Conservation (phyloP, 2,888 invertebrate genomes). For the Eupithecia inturbata region DNA sequence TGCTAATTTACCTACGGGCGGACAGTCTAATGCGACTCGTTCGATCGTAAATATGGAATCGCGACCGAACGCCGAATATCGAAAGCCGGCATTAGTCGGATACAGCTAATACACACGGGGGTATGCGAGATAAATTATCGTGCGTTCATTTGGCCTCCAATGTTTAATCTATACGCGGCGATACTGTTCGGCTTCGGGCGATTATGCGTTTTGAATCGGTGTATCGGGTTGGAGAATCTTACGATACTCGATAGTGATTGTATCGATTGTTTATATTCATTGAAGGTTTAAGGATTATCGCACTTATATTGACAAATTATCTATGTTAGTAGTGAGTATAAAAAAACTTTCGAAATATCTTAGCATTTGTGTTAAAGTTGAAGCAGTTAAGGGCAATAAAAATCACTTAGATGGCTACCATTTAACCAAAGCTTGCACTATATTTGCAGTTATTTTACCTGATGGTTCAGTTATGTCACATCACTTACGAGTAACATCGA, state of each 20-base stretch:
- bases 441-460: not conserved
- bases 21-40: conserved; percentile 83
- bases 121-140: conserved; percentile 81
- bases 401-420: not conserved
- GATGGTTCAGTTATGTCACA: not conserved
- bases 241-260: no score
- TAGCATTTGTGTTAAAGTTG: not conserved
- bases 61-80: conserved; percentile 83
- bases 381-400: not conserved
- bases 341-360: not conserved
- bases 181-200: conserved; percentile 68
- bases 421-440: not conserved
- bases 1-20: conserved; percentile 84
- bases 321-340: not conserved
- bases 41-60: conserved; percentile 81
- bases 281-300: not conserved
- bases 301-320: not conserved
- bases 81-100: conserved; percentile 84
- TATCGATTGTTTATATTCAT: conserved; percentile 13
- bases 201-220: conserved; percentile 63
- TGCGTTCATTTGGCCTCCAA: conserved; percentile 82
- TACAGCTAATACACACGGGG: conserved; percentile 84
- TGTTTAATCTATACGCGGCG: conserved; percentile 81
- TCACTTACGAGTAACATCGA: conserved; percentile 9
- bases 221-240: conserved; percentile 39